Percentiles rank a stretch among this genome's conserved stretches.
Evolutionary conservation across 2,888 invertebrate genomes (phyloP).

Genomic region (Antheraea yamamai): DNA sequence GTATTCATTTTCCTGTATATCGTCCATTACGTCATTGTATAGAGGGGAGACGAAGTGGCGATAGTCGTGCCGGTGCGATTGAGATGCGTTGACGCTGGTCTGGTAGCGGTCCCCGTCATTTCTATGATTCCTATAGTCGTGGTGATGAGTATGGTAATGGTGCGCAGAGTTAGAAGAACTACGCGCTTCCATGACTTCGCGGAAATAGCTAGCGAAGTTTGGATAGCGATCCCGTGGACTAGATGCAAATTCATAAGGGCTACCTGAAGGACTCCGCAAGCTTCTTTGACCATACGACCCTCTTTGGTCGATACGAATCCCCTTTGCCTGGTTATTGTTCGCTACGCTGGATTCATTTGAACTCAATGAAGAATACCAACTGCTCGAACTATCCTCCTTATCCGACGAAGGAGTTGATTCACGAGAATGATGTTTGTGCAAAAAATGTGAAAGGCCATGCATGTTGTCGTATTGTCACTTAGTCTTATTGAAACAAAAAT

Average conservation of each 20-base stretch:
- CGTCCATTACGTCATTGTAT: constrained; percentile 73
- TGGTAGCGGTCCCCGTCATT: constrained; percentile 64
- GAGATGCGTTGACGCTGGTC: constrained; percentile 55
- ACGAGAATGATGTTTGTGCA: constrained; percentile 62
- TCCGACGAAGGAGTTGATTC: constrained; percentile 60
- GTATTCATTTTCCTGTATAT: constrained; percentile 75
- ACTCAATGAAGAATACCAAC: constrained; percentile 68
- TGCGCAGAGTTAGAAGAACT: constrained; percentile 46
- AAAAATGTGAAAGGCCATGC: constrained; percentile 75
- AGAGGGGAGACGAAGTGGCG: constrained; percentile 75
- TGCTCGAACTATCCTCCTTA: constrained; percentile 71
- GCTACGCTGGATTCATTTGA: constrained; percentile 49
- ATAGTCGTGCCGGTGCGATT: constrained; percentile 60
- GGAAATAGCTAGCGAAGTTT: constrained; percentile 73
- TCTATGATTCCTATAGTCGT: constrained; percentile 54
- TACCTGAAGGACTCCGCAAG: constrained; percentile 51
- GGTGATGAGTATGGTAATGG: constrained; percentile 54
- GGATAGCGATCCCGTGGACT: constrained; percentile 74
- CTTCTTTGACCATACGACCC: constrained; percentile 56
- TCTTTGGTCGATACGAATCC: constrained; percentile 60
- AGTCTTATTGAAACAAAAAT: not conserved
- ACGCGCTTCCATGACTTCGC: constrained; percentile 64
- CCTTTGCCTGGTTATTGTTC: constrained; percentile 46
- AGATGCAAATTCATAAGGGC: constrained; percentile 63
- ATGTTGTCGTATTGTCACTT: constrained; percentile 38